Percentiles rank a stretch among this genome's conserved stretches.
Evolutionary conservation across 2,888 invertebrate genomes (phyloP).

Genomic region (Dromius quadrimaculatus): DNA sequence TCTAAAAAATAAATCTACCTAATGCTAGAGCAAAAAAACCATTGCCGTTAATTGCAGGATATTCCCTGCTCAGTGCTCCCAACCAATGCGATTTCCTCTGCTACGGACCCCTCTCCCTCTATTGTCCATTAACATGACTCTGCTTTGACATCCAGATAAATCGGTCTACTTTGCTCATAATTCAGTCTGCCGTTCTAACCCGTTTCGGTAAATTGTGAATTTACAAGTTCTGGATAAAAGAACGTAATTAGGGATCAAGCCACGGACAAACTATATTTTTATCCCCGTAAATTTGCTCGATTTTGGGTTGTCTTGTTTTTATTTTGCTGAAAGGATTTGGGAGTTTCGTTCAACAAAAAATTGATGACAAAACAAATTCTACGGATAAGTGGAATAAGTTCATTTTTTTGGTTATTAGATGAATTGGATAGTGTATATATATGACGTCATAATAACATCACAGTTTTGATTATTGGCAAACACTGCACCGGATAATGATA

Average conservation of each 20-base stretch:
- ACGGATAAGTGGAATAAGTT: too few species aligned
- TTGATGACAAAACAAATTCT: too few species aligned
- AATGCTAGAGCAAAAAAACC: not conserved
- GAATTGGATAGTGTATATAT: too few species aligned
- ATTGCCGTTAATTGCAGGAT: not conserved
- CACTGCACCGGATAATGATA: too few species aligned
- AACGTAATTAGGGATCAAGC: constrained; percentile 47
- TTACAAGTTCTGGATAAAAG: constrained; percentile 45
- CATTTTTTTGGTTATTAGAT: too few species aligned
- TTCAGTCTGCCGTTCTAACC: constrained; percentile 26
- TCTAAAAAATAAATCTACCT: not conserved
- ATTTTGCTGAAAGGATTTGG: constrained; percentile 30
- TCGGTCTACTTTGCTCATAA: constrained; percentile 43
- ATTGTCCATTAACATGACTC: constrained; percentile 41
- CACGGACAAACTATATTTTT: constrained; percentile 39
- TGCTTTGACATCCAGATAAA: constrained; percentile 43
- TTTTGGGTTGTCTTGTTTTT: constrained; percentile 29
- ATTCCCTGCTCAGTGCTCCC: not conserved
- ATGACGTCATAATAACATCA: too few species aligned
- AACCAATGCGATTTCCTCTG: not conserved
- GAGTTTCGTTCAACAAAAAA: too few species aligned
- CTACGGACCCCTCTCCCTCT: constrained; percentile 4
- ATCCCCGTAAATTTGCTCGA: constrained; percentile 28
- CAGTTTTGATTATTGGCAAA: too few species aligned
- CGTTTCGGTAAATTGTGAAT: constrained; percentile 23